A percentile compares a stretch with the other conserved stretches of the same genome.
Evolutionary conservation across 1,140 invertebrate genomes (phyloP).

Genomic region (Drosophila virilis): DNA sequence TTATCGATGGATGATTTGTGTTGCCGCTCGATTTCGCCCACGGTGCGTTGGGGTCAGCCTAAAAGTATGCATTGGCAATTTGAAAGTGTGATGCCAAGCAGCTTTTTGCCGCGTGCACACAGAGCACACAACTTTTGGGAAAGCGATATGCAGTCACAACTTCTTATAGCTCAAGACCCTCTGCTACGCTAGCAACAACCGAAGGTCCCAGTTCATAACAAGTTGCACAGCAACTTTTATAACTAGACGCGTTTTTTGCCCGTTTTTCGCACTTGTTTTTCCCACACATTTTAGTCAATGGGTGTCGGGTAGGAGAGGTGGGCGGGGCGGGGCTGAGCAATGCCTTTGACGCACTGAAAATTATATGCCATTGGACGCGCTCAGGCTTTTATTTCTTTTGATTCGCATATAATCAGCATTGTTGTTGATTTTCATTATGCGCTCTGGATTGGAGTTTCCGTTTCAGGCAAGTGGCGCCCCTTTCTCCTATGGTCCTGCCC

Average conservation of each 20-base stretch:
- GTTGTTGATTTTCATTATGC: slow-evolving; percentile 60
- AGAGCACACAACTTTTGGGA: slow-evolving; percentile 35
- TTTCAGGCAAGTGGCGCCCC: slow-evolving; percentile 8
- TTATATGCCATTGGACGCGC: slow-evolving; percentile 50
- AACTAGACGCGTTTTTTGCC: slow-evolving; percentile 54
- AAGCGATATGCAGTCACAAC: slow-evolving; percentile 56
- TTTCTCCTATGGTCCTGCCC: slow-evolving; percentile 18
- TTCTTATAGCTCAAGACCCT: slow-evolving; percentile 6
- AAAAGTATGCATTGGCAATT: slow-evolving; percentile 45
- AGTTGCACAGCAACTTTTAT: slow-evolving; percentile 36
- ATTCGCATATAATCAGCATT: slow-evolving; percentile 75
- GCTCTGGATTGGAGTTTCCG: slow-evolving; percentile 25
- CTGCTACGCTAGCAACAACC: no score
- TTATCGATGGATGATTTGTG: neutral
- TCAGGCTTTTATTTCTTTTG: slow-evolving; percentile 60
- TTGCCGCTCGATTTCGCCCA: neutral
- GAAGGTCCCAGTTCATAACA: neutral
- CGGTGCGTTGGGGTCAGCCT: slow-evolving; percentile 15
- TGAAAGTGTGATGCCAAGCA: slow-evolving; percentile 61
- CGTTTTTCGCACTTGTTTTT: slow-evolving; percentile 24
- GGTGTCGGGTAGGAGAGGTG: neutral
- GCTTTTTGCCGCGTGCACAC: slow-evolving; percentile 17
- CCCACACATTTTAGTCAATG: slow-evolving; percentile 6
- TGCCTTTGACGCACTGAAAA: slow-evolving; percentile 58
- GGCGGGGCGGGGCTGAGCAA: slow-evolving; percentile 24